Base-by-base conservation (phyloP, 2,888 invertebrate genomes). In the Drosophila rellima region DNA sequence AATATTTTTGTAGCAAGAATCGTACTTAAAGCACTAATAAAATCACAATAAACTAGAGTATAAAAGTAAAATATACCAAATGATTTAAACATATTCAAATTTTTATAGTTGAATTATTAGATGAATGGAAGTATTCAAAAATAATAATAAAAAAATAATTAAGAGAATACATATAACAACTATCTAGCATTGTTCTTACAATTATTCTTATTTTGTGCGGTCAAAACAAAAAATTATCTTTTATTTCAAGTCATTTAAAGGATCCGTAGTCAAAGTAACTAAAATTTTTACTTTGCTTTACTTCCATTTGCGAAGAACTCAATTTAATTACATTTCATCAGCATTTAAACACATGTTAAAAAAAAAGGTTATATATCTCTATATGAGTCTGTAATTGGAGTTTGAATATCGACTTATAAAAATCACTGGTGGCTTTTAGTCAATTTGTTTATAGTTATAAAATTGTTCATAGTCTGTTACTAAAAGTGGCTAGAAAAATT, bases 381-480 rank as follows among this genome's bases (percentile, higher is more conserved):
- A 39, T 45, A 55, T 59, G 18, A 45, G 18, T 68, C 31, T 59
- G 57, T 62, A 55, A 42, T 44, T 55, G 55, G 35, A 59, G 59
- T 66, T 80, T 73, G 69, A 85, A 76, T 82, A 82, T 85, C 69
- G 82, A 70, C 57, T 85, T 82, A 75, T 84, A 87, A 88, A 82
- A 83, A 88, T 88, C 88, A 83, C 83, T 83, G 83, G 88, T 83
- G 88, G 83, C 85, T 79, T 54, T 86, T 74, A 65, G 63, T 73
- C 77, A 67, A 62, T 70, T 74, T 67, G 65, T 80, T 72, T 39
- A 40, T 63, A 45, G 63, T 65, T 57, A 56, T 67, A 85, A 85
- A 70, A 79, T 76, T 70, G 48, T 70, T 82, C 57, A 74, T 77
- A 80, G 74, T 78, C 71, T 72, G 67, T 72, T 82, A 67, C 75